A percentile compares a stretch with the other conserved stretches of the same genome.
Conservation (phyloP, 2,113 vertebrate genomes). For the Gavia stellata region DNA sequence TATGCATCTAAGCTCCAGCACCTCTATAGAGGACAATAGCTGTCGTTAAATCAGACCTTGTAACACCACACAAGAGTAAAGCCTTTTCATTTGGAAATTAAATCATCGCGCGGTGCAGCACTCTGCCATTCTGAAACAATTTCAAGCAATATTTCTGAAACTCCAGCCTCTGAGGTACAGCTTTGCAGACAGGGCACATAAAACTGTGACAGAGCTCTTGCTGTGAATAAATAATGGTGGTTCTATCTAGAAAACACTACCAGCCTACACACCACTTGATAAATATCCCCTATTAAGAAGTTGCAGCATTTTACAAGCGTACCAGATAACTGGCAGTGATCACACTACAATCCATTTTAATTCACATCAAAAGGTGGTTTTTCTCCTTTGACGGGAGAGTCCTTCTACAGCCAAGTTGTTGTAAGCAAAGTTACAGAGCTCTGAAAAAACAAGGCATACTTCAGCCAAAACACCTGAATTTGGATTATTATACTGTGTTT, state of each 20-base stretch:
- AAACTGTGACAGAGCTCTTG: background rate
- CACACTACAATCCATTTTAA: background rate
- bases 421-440: background rate
- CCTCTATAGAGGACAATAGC: rapidly evolving
- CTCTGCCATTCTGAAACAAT: background rate
- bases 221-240: background rate
- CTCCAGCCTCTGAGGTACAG: background rate
- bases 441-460: background rate
- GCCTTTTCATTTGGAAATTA: background rate
- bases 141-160: background rate
- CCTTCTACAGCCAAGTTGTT: background rate
- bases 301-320: background rate
- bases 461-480: background rate
- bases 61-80: background rate
- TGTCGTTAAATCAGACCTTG: background rate
- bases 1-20: rapidly evolving
- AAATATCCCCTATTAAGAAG: background rate
- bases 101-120: rapidly evolving
- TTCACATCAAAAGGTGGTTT: background rate
- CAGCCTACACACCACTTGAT: background rate
- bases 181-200: background rate
- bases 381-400: background rate
- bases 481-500: background rate
- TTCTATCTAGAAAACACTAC: background rate
- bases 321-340: background rate